Conservation (phyloP, 2,888 invertebrate genomes). For the Mechanitis mazaeus region DNA sequence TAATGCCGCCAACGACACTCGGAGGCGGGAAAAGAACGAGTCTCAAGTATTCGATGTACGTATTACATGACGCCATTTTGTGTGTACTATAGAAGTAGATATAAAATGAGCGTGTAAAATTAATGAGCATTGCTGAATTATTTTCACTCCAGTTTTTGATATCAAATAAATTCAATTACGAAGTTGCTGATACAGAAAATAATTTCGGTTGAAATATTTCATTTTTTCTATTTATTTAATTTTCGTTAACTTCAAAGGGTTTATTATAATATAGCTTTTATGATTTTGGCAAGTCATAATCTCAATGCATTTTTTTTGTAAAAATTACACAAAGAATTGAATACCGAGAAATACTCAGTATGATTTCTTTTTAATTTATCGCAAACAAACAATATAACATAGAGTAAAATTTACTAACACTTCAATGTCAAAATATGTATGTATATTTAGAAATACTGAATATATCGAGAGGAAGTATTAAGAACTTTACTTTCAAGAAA, state of each 20-base stretch:
- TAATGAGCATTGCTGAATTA: slow-evolving; percentile 23
- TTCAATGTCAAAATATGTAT: too few relatives aligned
- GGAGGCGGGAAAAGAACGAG: slow-evolving; percentile 74
- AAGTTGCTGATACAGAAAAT: background rate
- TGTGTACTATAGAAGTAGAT: slow-evolving; percentile 50
- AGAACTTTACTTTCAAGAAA: too few relatives aligned
- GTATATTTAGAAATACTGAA: too few relatives aligned
- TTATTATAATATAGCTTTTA: background rate
- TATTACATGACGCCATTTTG: slow-evolving; percentile 72
- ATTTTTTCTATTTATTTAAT: background rate
- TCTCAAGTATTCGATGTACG: slow-evolving; percentile 69
- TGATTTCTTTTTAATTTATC: too few relatives aligned
- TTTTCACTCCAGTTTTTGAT: slow-evolving; percentile 9
- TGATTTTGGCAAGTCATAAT: too few relatives aligned
- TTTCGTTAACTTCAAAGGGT: background rate
- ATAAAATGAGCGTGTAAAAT: slow-evolving; percentile 29
- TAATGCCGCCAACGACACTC: slow-evolving; percentile 75
- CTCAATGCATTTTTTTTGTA: too few relatives aligned
- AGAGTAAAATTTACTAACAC: too few relatives aligned
- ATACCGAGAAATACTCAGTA: too few relatives aligned
- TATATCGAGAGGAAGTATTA: too few relatives aligned
- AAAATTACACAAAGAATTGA: too few relatives aligned
- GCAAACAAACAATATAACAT: too few relatives aligned
- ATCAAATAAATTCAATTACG: slow-evolving; percentile 2
- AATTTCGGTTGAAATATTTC: background rate